Evolutionary conservation across 2,797 vertebrate genomes (phyloP), one percentile per base, ranked within the genome.

Genomic region (Buphagus erythrorhynchus): DNA sequence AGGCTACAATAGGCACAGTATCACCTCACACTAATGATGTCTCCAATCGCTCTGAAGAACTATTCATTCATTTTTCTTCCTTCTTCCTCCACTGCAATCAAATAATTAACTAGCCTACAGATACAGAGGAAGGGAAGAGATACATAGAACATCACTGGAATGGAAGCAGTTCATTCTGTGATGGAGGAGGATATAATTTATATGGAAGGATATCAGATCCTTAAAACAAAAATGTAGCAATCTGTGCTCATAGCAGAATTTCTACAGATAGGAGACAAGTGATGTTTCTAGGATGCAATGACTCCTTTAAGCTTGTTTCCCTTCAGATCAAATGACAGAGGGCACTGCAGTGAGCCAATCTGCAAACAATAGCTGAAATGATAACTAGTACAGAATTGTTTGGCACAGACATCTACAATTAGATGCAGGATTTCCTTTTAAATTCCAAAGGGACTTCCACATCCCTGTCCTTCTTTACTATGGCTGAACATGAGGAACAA

Each of bases 391-490:
- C 45, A 33, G 68, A 77, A 75, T 14, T 91, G 86, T 94, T 80
- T 91, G 72, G 84, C 91, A 94, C 78, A 91, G 78, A 67, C 36
- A 52, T 83, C 87, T 72, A 95, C 82, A 96, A 80, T 94, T 87
- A 96, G 91, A 80, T 38, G 69, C 92, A 95, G 96, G 95, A 97
- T 97, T 96, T 97, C 95, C 95, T 96, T 90, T 91, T 18, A 65
- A 94, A 95, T 78, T 94, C 92, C 89, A 91, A 75, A 83, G 91
- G 84, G 95, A 94, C 69, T 96, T 92, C 91, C 62, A 91, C 86
- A 89, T 93, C 95, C 92, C 95, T 35, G 73, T 80, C 89, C 94
- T 96, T 90, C 89, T 90, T 87, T 90, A 86, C 86, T 42, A 61
- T 2, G 19, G 85, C 17, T 86, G 69, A 94, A 74, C 93, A 65